A percentile compares a stretch with the other conserved stretches of the same genome.
Evolutionary conservation across 2,113 vertebrate species (phyloP).

Genomic region (Geococcyx californianus): DNA sequence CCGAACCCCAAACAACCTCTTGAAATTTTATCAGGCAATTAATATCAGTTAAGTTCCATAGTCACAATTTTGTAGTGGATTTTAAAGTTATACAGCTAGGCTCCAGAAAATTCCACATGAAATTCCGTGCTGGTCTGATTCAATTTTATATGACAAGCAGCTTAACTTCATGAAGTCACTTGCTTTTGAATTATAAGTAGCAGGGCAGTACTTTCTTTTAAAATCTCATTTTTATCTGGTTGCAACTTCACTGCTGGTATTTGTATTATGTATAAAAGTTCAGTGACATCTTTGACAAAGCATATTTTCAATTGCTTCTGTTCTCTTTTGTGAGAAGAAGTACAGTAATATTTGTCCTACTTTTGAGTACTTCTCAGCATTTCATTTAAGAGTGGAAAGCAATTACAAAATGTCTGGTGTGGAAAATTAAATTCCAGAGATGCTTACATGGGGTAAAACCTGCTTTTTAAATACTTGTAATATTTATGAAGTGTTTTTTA

Average conservation of each 20-base stretch:
- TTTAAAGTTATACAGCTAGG: background rate
- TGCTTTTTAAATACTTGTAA: background rate
- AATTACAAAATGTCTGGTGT: background rate
- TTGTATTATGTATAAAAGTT: conserved; percentile 25
- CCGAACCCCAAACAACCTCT: background rate
- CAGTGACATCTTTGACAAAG: conserved; percentile 12
- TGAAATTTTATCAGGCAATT: background rate
- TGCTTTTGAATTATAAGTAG: conserved; percentile 21
- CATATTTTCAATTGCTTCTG: background rate
- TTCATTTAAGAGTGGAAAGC: background rate
- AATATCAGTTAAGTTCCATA: background rate
- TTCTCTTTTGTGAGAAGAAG: background rate
- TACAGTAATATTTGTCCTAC: conserved; percentile 14
- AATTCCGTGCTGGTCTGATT: conserved; percentile 1
- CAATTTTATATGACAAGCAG: conserved; percentile 1
- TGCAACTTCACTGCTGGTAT: background rate
- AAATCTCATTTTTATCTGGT: conserved; percentile 27
- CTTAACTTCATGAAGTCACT: conserved; percentile 25
- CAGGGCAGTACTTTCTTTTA: conserved; percentile 26
- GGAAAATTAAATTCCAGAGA: background rate
- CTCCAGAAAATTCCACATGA: background rate
- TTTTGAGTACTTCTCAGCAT: background rate
- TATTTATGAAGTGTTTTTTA: background rate
- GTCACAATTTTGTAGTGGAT: background rate
- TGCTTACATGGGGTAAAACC: background rate